Base-by-base conservation (phyloP, 2,888 invertebrate species). In the Standfussiana lucernea region DNA sequence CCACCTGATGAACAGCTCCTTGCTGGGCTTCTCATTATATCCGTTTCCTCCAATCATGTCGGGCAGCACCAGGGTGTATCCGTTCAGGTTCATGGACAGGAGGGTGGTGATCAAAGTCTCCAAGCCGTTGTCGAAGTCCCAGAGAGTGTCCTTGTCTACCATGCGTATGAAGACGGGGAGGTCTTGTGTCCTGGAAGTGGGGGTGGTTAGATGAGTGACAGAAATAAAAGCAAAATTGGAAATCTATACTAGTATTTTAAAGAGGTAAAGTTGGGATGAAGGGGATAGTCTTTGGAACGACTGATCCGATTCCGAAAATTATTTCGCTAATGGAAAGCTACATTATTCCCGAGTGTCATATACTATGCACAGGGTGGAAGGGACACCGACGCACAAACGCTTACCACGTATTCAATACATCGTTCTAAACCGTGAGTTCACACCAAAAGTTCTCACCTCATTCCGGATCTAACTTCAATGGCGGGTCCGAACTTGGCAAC, bases 1-100 rank as follows among this genome's bases (percentile, higher is more conserved):
- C 98, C 98, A 99, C 69, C 98, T 96, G 45, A 98, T 97, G 90
- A 98, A 98, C 80, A 98, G 93, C 90, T 98, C 98, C 87, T 97
- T 97, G 80, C 96, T 96, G 0, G 97, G 96, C 0, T 90, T 90
- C 50, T 95, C 97, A 66, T 97, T 96, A 92, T 97, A 97, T 0
- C 97, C 97, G 85, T 97, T 98, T 2, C 98, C 98, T 1, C 98
- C 98, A 68, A 98, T 97, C 98, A 98, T 98, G 91, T 98, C 98
- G 0, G 98, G 98, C 53, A 98, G 93, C 32, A 98, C 98, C 88
- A 97, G 97, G 0, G 98, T 92, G 94, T 98, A 98, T 0, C 98
- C 98, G 82, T 97, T 96, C 42, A 97, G 91, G 90, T 96, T 97
- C 95, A 97, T 95, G 84, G 97, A 97, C 8, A 98, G 94, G 0